Base-by-base conservation (phyloP, 2,113 vertebrate genomes). In the Eleginops maclovinus region DNA sequence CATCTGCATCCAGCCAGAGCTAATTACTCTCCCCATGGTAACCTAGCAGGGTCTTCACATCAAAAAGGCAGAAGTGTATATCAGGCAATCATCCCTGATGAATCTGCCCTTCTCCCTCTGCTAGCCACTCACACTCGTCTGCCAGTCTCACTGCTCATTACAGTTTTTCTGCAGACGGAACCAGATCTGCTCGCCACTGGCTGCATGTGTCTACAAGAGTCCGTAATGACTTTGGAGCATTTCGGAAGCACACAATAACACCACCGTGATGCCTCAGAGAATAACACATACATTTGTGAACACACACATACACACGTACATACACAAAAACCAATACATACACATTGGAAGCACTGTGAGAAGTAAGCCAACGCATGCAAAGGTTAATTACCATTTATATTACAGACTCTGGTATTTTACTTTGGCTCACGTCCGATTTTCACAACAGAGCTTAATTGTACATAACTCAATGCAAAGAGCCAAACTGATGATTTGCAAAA, bases 1-100 rank as follows among this genome's bases (percentile, higher is more conserved):
- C 88, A 87, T 93, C 88, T 90, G 87, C 90, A 90, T 91, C 83
- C 89, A 93, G 88, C 85, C 90, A 87, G 77, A 91, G 88, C 87
- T 91, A 93, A 92, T 93, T 91, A 92, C 92, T 92, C 88, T 91
- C 90, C 90, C 91, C 89, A 91, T 93, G 91, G 90, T 89, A 93
- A 92, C 91, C 76, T 84, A 84, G 88, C 82, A 79, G 87, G 90
- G 91, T 87, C 88, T 92, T 82, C 85, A 84, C 84, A 89, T 86
- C 82, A 91, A 89, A 91, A 93, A 90, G 88, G 22, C 87, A 90
- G 87, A 89, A 89, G 89, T 88, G 87, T 92, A 87, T 79, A 88
- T 91, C 90, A 91, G 81, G 89, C 92, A 92, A 90, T 92, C 89
- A 87, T 91, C 91, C 90, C 90, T 93, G 90, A 93, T 93, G 91